Base-by-base conservation (phyloP, 2,113 vertebrate species). In the Amphilophus citrinellus region DNA sequence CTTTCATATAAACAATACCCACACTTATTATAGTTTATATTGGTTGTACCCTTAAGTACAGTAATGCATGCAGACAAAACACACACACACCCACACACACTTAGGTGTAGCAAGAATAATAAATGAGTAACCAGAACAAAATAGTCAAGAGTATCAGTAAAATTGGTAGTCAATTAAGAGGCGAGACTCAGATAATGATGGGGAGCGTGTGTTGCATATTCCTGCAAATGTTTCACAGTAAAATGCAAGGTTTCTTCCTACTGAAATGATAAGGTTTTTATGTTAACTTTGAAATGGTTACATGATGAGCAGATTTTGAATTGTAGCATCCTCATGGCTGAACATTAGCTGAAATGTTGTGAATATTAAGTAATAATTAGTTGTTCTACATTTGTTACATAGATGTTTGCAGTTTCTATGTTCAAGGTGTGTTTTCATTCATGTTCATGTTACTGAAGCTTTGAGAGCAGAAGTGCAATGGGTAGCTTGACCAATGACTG, bases 1-100 rank as follows among this genome's bases (percentile, higher is more conserved):
- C 56, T 87, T 84, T 79, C 75, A 58, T 24, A 86, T 86, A 78
- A 82, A 88, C 27, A 60, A 44, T 50, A 32, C 53, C 78, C 77
- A 20, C 65, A 50, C 68, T 77, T 78, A 81, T 82, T 80, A 79
- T 60, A 71, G 30, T 5, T 65, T 53, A 27, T 37, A 73, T 24
- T 65, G 10, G 39, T 80, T 77, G 18, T 56, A 62, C 44, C 47
- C 10, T 71, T 11, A 79, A 86, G 62, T 44, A 7, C 14, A n/a
- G 37, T 61, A 42, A 77, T n/a, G 59, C 53, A 60, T 30, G 18
- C 27, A 35, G 24, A 73, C 27, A 73, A 53, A 60, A 30, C 37
- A 10, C 27, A 27, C 27, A 27, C 27, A 27, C 27, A 27, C 27
- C 2, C 27, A 27, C 27, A 27, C 27, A 27, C 27, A 27, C 27